phyloP scores from a whole-genome alignment of 2,888 invertebrate genomes.

The Hyalella azteca region DNA sequence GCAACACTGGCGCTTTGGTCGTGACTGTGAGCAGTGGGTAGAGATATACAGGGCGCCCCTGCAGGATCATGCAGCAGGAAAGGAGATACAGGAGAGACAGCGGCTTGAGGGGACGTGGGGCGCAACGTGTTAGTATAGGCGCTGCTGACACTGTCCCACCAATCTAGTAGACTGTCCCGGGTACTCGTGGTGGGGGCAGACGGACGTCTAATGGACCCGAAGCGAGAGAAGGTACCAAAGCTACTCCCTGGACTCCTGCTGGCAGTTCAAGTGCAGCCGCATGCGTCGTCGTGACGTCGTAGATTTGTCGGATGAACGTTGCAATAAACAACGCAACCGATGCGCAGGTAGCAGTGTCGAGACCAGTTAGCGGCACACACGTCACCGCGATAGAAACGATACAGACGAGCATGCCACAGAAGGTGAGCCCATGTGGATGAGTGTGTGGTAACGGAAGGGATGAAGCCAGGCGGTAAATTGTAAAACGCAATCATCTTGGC shows the following conservation, averaged over 20 bases:
- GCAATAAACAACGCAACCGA: too few relatives aligned
- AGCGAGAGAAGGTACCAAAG: background rate
- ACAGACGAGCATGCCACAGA: too few relatives aligned
- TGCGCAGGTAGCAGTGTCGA: too few relatives aligned
- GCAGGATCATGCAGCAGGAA: background rate
- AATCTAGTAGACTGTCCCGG: background rate
- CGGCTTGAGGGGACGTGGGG: slow-evolving; percentile 10
- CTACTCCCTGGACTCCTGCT: slow-evolving; percentile 1
- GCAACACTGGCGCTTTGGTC: slow-evolving; percentile 46
- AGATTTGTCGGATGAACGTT: too few relatives aligned
- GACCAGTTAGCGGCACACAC: too few relatives aligned
- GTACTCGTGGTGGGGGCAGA: background rate
- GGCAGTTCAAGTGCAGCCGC: background rate
- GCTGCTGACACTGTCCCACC: slow-evolving; percentile 21
- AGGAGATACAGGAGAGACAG: background rate
- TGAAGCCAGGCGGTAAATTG: too few relatives aligned
- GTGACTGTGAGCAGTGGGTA: slow-evolving; percentile 26
- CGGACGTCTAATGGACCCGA: slow-evolving; percentile 19
- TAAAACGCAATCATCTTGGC: too few relatives aligned
- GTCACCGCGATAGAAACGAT: too few relatives aligned
- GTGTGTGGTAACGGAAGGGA: too few relatives aligned
- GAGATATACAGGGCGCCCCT: background rate
- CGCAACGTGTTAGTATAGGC: slow-evolving; percentile 9
- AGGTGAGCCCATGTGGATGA: too few relatives aligned
- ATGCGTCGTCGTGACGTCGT: too few relatives aligned